A percentile compares a stretch with the other conserved stretches of the same genome.
phyloP scores from a whole-genome alignment of 2,797 vertebrate species.

The Gobionotothen gibberifrons region DNA sequence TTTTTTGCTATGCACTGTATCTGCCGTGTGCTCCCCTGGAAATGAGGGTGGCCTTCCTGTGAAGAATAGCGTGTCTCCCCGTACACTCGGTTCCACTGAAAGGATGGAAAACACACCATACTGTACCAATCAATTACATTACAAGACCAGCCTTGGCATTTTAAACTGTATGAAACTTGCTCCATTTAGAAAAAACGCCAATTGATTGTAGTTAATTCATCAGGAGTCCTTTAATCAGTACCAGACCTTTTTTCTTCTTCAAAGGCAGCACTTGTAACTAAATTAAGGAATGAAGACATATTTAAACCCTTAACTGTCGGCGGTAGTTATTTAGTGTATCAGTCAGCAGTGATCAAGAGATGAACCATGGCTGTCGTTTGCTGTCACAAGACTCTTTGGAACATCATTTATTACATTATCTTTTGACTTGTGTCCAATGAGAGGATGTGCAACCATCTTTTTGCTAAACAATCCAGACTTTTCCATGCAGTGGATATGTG shows the following conservation, averaged over 20 bases:
- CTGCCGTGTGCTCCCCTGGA: slow-evolving; percentile 9
- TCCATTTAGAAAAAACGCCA: slow-evolving; percentile 50
- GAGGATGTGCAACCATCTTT: slow-evolving; percentile 41
- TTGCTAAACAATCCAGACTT: slow-evolving; percentile 16
- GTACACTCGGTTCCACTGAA: slow-evolving; percentile 21
- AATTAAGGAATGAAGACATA: slow-evolving; percentile 55
- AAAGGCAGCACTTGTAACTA: slow-evolving; percentile 50
- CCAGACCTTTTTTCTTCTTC: slow-evolving; percentile 28
- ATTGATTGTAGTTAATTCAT: slow-evolving; percentile 51
- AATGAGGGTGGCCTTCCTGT: slow-evolving; percentile 35
- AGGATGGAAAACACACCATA: slow-evolving; percentile 38
- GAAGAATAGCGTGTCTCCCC: slow-evolving; percentile 27
- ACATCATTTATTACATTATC: slow-evolving; percentile 61
- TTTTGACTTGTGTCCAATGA: slow-evolving; percentile 48
- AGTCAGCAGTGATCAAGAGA: slow-evolving; percentile 55
- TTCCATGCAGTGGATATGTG: background rate
- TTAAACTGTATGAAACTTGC: slow-evolving; percentile 42
- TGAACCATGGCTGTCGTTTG: slow-evolving; percentile 43
- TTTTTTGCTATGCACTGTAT: slow-evolving; percentile 14
- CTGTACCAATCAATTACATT: slow-evolving; percentile 41
- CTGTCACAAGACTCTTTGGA: slow-evolving; percentile 46
- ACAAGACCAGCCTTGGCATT: slow-evolving; percentile 28
- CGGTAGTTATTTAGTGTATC: slow-evolving; percentile 51
- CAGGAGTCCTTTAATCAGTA: slow-evolving; percentile 49
- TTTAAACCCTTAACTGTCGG: slow-evolving; percentile 52